Base-by-base conservation (phyloP, 2,888 invertebrate genomes). In the Yponomeuta plumbellus region DNA sequence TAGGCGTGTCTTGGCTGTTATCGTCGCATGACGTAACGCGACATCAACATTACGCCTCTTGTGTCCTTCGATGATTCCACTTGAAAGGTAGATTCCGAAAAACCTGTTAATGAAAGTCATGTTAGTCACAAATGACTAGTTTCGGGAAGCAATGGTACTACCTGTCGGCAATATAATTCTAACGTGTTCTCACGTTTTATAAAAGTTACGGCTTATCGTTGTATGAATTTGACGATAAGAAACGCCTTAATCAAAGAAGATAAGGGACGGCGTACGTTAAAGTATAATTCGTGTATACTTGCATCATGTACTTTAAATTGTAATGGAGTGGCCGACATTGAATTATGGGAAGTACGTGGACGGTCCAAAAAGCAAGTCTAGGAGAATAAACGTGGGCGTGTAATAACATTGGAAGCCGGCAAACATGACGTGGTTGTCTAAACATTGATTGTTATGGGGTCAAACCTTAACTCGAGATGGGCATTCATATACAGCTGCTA, bases 1-100 rank as follows among this genome's bases (percentile, higher is more conserved):
- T 81, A 88, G 88, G 90, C 89, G 90, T 88, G 88, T 88, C 90
- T 83, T 80, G 71, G 79, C 76, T 81, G 84, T 83, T 87, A 88
- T 86, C 86, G 81, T 74, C 76, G 80, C 76, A 87, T 90, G 90
- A 90, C 89, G 90, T 90, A 89, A 90, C 81, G 75, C 13, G 77
- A 71, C 65, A 72, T 21, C 20, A 44, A 40, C 61, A 56, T n/a
- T n/a, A 64, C n/a, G 26, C 56, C 64, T 52, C 64, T 52, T 22
- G 22, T 61, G 17, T 52, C 44, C 44, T 52, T 52, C 13, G 44
- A 52, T 52, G 44, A 52, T 52, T 17, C 58, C 58, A 20, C 20
- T 11, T 20, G 21, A 22, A 11, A 58, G 58, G 22, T 58, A 20
- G 17, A 52, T 17, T 52, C 44, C 17, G 44, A 17, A 17, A 17